Evolutionary conservation across 2,797 vertebrate species (phyloP), one percentile per base, ranked within the genome.

Genomic region (Poeciliopsis infans): DNA sequence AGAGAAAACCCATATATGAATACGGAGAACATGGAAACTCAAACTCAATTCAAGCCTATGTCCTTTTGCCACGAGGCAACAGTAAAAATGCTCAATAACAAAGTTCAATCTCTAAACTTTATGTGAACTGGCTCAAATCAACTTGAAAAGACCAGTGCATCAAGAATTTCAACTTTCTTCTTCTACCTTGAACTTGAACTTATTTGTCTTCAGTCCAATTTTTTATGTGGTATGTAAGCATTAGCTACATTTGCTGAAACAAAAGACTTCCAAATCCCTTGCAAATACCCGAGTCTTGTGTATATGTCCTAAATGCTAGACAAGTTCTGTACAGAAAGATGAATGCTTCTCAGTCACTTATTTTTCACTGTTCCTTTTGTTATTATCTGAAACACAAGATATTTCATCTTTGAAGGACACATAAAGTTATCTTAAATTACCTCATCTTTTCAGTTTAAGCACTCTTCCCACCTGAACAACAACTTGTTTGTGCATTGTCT

Each of bases 401-500:
- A 59, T 43, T 74, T 2, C 39, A 55, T 28, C 64, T 75, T 68
- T 79, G 46, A 75, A 69, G 13, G 33, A 47, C 5, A 79, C 12
- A 73, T 20, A 28, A 61, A 80, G 66, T 45, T 13, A 74, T 68
- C 45, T 75, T 70, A 12, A 77, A 68, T 74, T 16, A 69, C 46
- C 46, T 4, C 53, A 69, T 39, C 45, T 23, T 45, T 25, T 53
- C 18, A 31, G 47, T 12, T 43, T n/a, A 41, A 79, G 45, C 73
- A 18, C 68, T 86, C 61, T 68, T 71, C 71, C 31, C 53, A 64
- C 72, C 51, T 46, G 74, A 74, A 73, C 71, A 86, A 77, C 84
- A 84, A 74, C 55, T 41, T 83, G 78, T 82, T 81, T 87, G 79
- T 83, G 72, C 64, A 43, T 43, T 43, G 66, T 45, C 23, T 75